Evolutionary conservation across 2,888 invertebrate genomes (phyloP), one percentile per base, ranked within the genome.

Genomic region (Drosophila mercatorum): DNA sequence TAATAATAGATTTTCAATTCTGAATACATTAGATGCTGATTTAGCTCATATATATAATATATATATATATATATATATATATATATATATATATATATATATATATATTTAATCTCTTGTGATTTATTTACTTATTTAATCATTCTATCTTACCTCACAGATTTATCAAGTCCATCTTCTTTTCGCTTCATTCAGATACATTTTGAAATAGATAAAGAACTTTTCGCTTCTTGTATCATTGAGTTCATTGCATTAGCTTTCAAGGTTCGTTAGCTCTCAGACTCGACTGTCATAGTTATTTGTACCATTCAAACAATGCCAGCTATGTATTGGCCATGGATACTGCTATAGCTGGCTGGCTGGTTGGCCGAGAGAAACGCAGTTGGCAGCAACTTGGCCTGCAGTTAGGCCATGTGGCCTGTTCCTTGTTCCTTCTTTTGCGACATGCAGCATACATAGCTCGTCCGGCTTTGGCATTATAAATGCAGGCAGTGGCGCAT

Each of bases 381-480:
- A 52, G 64, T 51, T 51, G n/a, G 31, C 17, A 49, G n/a, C 49
- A 34, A 28, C 46, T 53, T 41, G 46, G 51, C 59, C 49, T 40
- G 49, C 49, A 58, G 64, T 41, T 58, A 65, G 74, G 79, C 57
- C 40, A 44, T 62, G 74, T 66, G 80, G 64, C 56, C 60, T 67
- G 83, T 79, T 75, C 68, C 68, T 58, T 61, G 67, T 77, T 75
- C 64, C 74, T 66, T 52, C 59, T 68, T 44, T 31, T 14, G 53
- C 51, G 17, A 31, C n/a, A 11, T 55, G 55, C 55, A 55, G 41
- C 55, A 28, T 79, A 47, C 76, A 82, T 76, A 57, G 77, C 83
- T 74, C 83, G 74, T 87, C 89, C 84, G 75, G 89, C 87, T 74
- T 67, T 70, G 80, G 87, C 75, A 84, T 89, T 83, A 67, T 75